Evolutionary conservation across 2,888 invertebrate genomes (phyloP), one percentile per base, ranked within the genome.

Genomic region (Trissolcus japonicus): DNA sequence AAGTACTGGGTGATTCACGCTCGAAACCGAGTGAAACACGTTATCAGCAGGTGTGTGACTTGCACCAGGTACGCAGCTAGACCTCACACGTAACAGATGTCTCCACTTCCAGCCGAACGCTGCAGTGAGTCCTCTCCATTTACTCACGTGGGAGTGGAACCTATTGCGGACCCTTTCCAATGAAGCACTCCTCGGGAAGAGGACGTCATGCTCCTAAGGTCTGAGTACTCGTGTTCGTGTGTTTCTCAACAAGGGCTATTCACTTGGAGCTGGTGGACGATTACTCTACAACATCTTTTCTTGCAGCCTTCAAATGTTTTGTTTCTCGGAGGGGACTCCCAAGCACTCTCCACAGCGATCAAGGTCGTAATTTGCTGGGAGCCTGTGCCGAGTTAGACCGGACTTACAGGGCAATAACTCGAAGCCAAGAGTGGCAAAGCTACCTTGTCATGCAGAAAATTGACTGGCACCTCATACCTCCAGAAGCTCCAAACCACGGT

Each of bases 1-100:
- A 13, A 21, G 6, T 56, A 56, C 13, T 56, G 55, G 55, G 13
- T 56, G 4, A 14, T 56, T 0, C 35, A 56, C 40, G 55, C 55
- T 14, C 40, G 55, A 6, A 41, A 40, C 17, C 14, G 40, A 1
- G 21, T n/a, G 7, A 51, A 51, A 7, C 25, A 19, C 21, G 21
- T 51, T 0, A 51, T 51, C 21, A 1, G 11, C 6, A 51, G 21
- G 16, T 51, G 51, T 21, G 3, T 21, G 1, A 21, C 21, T 7
- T 21, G 51, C 21, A 13, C 21, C 2, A 3, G 51, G 1, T 6
- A 51, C 17, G 1, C 7, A 11, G 51, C 51, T 1, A 4, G 2
- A 17, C 0, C 21, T 6, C 1, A 9, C 11, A 9, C 0, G 0
- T 25, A 51, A 19, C n/a, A 51, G 16, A 51, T 51, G 51, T 9